Conservation (phyloP, 2,113 vertebrate species). For the Sapajus apella region DNA sequence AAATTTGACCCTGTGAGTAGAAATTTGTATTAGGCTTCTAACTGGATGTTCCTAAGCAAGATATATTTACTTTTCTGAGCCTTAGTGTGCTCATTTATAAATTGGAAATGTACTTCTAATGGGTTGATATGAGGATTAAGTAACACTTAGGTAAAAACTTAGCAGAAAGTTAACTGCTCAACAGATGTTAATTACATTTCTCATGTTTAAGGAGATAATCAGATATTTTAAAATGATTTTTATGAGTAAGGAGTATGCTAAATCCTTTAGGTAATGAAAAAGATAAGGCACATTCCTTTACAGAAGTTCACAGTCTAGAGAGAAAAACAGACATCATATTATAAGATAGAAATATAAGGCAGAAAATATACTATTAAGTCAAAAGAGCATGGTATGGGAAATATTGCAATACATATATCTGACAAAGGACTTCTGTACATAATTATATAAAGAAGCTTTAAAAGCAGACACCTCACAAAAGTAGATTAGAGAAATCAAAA, state of each 20-base stretch:
- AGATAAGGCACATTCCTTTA: not conserved
- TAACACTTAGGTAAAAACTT: not conserved
- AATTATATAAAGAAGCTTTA: constrained; percentile 28
- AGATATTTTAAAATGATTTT: not conserved
- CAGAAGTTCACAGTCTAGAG: not conserved
- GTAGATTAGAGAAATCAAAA: constrained; percentile 21
- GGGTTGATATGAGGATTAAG: not conserved
- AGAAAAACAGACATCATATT: not conserved
- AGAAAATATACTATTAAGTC: not conserved
- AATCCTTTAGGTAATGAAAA: constrained; percentile 21
- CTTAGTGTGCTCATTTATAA: constrained; percentile 28
- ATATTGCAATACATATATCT: not conserved
- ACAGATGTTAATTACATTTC: not conserved
- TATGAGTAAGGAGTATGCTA: not conserved
- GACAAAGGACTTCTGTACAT: not conserved
- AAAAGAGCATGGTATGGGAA: not conserved
- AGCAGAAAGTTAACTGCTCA: not conserved
- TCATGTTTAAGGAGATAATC: not conserved
- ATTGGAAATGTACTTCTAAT: not conserved
- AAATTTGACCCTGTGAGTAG: constrained; percentile 95
- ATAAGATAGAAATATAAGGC: not conserved
- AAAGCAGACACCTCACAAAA: not conserved
- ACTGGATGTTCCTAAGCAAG: not conserved
- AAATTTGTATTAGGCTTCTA: not conserved
- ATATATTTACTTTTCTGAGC: not conserved